Base-by-base conservation (phyloP, 2,113 vertebrate species). In the Cygnus atratus region DNA sequence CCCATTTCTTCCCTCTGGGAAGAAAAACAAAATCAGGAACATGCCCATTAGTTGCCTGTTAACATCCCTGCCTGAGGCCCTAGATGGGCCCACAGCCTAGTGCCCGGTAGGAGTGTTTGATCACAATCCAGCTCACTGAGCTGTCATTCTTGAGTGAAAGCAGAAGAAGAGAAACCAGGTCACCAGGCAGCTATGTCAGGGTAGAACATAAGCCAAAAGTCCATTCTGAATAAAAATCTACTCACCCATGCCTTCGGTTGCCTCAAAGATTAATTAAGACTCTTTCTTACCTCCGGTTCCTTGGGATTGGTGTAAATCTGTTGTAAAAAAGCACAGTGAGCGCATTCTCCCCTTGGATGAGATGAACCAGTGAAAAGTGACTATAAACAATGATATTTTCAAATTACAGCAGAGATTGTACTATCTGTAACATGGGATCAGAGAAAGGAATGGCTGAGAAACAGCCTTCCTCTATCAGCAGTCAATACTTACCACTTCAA, bases 271-370 rank as follows among this genome's bases (percentile, higher is more conserved):
- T 96, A 97, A 94, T 79, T 96, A 96, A 96, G 84, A 73, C 59
- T 84, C 78, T 80, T 93, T 95, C 98, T 97, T 98, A 98, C 98
- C 98, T 98, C 97, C 22, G 97, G 96, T 78, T 98, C 97, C 79
- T 97, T 91, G 75, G 97, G 95, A 93, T 98, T 96, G 90, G 97
- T 97, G 82, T 98, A 98, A 96, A 98, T 97, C 98, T 98, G 97
- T 97, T 92, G 50, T 41, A 96, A 97, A 66, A 92, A 94, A 98
- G 58, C 87, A 98, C 96, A 98, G 76, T 93, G 92, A 97, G 77
- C 74, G 24, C 63, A 95, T 77, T 85, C 93, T 91, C 92, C 57
- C 84, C 58, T 95, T 44, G 95, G 87, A 75, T 89, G 84, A 96
- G 85, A 11, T 28, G 63, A 78, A 57, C 44, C 48, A 96, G n/a